phyloP scores from a whole-genome alignment of 2,113 vertebrate genomes.

The Sinocyclocheilus maitianheensis region DNA sequence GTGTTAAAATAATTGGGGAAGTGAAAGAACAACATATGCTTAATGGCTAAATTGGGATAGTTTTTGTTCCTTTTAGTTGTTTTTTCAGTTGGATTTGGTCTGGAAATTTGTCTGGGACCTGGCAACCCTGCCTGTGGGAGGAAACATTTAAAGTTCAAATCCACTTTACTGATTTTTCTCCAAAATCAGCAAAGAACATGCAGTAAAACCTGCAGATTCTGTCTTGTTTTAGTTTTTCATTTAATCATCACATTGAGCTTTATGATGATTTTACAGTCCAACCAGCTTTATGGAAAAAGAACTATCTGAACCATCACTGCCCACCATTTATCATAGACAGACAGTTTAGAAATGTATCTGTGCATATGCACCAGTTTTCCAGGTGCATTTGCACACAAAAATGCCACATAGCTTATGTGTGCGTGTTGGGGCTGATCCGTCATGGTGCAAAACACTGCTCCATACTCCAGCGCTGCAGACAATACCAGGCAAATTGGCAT shows the following conservation, averaged over 20 bases:
- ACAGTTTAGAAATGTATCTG: neutral
- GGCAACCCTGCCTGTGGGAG: neutral
- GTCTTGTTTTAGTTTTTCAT: neutral
- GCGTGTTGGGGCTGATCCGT: slow-evolving; percentile 27
- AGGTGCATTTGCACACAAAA: slow-evolving; percentile 1
- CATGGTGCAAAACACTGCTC: slow-evolving; percentile 18
- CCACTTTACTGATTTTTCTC: no score
- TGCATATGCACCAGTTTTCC: neutral
- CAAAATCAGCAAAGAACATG: no score
- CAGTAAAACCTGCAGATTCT: no score
- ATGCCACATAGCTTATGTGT: slow-evolving; percentile 1
- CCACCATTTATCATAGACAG: neutral
- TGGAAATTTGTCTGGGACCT: neutral
- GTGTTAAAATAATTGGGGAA: no score
- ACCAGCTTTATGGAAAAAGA: neutral
- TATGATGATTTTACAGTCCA: neutral
- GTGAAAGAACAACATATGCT: no score
- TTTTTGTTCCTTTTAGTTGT: no score
- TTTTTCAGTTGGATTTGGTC: no score
- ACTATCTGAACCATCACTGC: neutral
- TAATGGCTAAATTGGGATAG: no score
- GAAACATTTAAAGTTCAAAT: no score
- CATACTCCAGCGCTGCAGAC: slow-evolving; percentile 22
- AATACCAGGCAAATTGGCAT: slow-evolving; percentile 64
- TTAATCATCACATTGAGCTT: neutral